Evolutionary conservation across 2,888 invertebrate genomes (phyloP).

Genomic region (Parapristionchus giblindavisi): DNA sequence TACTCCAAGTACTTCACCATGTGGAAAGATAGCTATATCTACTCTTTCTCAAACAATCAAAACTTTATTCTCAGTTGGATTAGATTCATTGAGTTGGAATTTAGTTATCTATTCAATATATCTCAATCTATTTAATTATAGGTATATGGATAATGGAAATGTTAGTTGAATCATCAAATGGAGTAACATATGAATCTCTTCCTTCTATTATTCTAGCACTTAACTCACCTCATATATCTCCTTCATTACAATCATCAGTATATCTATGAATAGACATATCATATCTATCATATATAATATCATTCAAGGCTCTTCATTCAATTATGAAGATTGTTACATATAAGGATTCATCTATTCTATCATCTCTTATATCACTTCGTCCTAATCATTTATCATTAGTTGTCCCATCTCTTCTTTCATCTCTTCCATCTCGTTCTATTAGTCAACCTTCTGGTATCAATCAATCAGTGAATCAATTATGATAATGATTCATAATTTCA

Average conservation of each 20-base stretch:
- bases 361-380: conserved; percentile 20
- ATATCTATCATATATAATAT: background rate
- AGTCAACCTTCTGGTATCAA: conserved; percentile 12
- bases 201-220: conserved; percentile 2
- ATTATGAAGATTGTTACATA: background rate
- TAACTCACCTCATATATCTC: conserved; percentile 9
- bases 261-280: background rate
- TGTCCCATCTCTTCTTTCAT: background rate
- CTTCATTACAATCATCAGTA: conserved; percentile 9
- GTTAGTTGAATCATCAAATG: background rate
- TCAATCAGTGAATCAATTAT: background rate
- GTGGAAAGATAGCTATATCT: conserved; percentile 7
- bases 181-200: background rate
- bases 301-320: background rate
- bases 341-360: conserved; percentile 3
- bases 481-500: background rate
- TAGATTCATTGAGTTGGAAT: background rate
- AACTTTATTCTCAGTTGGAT: conserved; percentile 2
- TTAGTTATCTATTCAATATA: background rate
- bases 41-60: background rate
- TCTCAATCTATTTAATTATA: background rate
- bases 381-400: conserved; percentile 20
- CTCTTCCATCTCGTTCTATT: background rate
- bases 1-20: conserved; percentile 24
- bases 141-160: conserved; percentile 8